Evolutionary conservation across 1,140 invertebrate species (phyloP), one percentile per base, ranked within the genome.

Genomic region (Drosophila mojavensis): DNA sequence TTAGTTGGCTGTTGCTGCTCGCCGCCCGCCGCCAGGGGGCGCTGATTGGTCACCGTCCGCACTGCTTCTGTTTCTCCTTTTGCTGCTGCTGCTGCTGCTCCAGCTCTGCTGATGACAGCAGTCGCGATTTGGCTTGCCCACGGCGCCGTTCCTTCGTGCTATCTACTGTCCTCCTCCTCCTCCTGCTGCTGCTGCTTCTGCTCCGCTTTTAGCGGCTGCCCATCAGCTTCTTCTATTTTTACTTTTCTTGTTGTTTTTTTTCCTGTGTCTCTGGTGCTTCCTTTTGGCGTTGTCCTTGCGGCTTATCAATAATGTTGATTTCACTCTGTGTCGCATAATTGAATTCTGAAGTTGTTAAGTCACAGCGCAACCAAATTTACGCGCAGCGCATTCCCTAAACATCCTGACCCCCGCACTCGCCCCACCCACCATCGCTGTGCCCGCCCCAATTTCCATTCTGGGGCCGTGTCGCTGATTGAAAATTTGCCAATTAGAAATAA

Each of bases 401-500:
- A 83, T 50, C 28, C 73, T 50, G 59, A 41, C 20, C 20, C 20
- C 26, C 48, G 6, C 15, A 13, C 17, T 1, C 10, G 20, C 7
- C n/a, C 17, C 1, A 7, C 26, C 30, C 10, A 2, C 33, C 20
- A 24, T 2, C 20, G 20, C 20, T 24, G 9, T 1, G 4, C 43
- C 24, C 2, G 28, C 36, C 47, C 43, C 24, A 13, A 56, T 67
- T 82, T 64, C 39, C 43, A 61, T 43, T 77, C 63, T 75, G 78
- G 63, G 58, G 64, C 58, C 65, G 66, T 47, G 50, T 70, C 70
- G 84, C 80, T 88, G 84, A 88, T 89, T 89, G 84, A 89, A 89
- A 89, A 89, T 89, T 89, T 89, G 84, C 84, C 84, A 89, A 89
- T 89, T 89, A 89, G 84, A 89, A 89, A 89, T 89, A 89, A 89